These are phyloP conservation scores for Phortica okadai DNA, from an alignment of 2,888 invertebrate species.

Conservation along the genomic window DNA sequence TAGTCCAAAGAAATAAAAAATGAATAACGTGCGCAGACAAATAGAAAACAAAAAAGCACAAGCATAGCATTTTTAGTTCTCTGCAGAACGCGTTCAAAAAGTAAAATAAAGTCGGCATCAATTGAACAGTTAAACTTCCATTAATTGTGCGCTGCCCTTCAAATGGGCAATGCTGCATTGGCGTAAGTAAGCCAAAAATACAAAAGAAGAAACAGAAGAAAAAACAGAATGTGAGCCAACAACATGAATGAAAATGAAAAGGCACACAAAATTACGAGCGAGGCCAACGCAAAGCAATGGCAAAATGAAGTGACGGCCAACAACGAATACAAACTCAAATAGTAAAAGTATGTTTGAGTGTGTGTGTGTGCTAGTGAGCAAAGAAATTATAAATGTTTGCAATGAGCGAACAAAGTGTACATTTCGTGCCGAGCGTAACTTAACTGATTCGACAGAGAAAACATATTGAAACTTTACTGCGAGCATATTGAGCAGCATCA, in stretches of 20 bases:
- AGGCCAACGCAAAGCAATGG: background rate
- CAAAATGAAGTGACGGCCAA: background rate
- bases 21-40: constrained; percentile 65
- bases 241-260: background rate
- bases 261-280: constrained; percentile 1
- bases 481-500: constrained; percentile 12
- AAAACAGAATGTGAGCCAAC: background rate
- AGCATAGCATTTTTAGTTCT: constrained; percentile 15
- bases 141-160: constrained; percentile 66
- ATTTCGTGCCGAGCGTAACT: constrained; percentile 3
- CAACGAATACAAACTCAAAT: background rate
- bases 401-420: background rate
- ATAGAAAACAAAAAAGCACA: constrained; percentile 51
- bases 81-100: constrained; percentile 28
- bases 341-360: no score
- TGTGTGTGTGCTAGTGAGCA: background rate
- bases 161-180: constrained; percentile 43
- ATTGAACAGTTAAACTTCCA: constrained; percentile 74
- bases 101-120: constrained; percentile 60
- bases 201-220: background rate
- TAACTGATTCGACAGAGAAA: background rate
- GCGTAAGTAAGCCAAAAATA: constrained; percentile 16
- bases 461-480: constrained; percentile 20
- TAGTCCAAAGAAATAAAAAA: constrained; percentile 72
- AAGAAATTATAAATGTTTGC: constrained; percentile 21